Evolutionary conservation across 2,113 vertebrate genomes (phyloP).

Genomic region (Dendropsophus ebraccatus): DNA sequence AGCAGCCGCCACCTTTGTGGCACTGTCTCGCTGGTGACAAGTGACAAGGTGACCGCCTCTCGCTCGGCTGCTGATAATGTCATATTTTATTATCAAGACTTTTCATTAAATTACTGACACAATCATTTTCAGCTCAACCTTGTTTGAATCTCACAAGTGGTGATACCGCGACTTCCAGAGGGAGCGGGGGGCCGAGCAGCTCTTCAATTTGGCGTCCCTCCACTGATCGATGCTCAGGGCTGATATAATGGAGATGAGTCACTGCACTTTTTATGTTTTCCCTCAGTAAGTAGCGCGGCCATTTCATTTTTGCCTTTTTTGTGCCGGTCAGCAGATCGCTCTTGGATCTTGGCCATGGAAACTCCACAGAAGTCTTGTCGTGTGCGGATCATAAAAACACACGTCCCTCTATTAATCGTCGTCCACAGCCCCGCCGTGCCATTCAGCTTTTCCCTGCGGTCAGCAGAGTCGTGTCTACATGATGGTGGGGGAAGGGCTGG

Average conservation of each 20-base stretch:
- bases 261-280: conserved; percentile 50
- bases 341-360: conserved; percentile 19
- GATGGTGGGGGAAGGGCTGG: not conserved
- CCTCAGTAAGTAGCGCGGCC: not conserved
- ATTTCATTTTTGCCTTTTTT: conserved; percentile 45
- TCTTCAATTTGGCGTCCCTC: conserved; percentile 45
- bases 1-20: not conserved
- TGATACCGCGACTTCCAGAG: not conserved
- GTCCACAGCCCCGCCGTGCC: conserved; percentile 30
- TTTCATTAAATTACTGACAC: conserved; percentile 46
- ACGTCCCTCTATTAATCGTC: conserved; percentile 54
- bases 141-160: conserved; percentile 27
- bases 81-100: conserved; percentile 18
- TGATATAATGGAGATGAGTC: conserved; percentile 50
- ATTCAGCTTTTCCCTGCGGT: conserved; percentile 23
- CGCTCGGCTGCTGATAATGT: not conserved
- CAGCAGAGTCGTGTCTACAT: conserved; percentile 27
- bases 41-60: conserved; percentile 24
- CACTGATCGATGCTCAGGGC: conserved; percentile 22
- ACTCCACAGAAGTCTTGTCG: not conserved
- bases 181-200: not conserved
- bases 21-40: not conserved
- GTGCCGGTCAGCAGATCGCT: conserved; percentile 49
- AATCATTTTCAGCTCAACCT: conserved; percentile 20
- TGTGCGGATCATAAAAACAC: conserved; percentile 45